Evolutionary conservation across 2,113 vertebrate species (phyloP).

Genomic region (Lanius ludovicianus): DNA sequence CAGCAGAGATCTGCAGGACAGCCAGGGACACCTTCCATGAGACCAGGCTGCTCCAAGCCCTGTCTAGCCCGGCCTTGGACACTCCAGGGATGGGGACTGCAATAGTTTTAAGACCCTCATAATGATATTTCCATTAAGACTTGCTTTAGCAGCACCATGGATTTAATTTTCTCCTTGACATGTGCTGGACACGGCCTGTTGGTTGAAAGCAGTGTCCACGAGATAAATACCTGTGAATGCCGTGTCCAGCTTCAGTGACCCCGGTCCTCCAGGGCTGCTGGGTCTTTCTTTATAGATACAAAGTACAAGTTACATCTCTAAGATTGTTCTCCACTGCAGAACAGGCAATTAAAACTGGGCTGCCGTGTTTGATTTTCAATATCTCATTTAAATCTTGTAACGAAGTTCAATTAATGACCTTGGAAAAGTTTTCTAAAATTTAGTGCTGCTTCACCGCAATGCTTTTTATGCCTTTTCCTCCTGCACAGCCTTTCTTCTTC

Average conservation of each 20-base stretch:
- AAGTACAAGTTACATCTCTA: background rate
- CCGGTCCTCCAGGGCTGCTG: background rate
- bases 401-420: constrained; percentile 6
- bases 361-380: constrained; percentile 42
- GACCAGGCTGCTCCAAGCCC: background rate
- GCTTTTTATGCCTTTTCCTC: background rate
- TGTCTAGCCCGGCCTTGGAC: background rate
- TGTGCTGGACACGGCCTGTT: accelerated
- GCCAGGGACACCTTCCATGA: background rate
- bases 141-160: background rate
- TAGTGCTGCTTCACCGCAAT: background rate
- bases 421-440: constrained; percentile 6
- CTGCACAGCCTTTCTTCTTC: background rate
- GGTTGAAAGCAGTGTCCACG: accelerated
- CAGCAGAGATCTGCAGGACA: background rate
- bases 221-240: background rate
- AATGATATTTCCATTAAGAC: background rate
- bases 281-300: background rate
- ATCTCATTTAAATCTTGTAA: constrained; percentile 46
- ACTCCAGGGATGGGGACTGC: background rate
- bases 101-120: background rate
- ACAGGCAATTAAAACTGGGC: constrained; percentile 1
- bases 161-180: accelerated
- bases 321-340: background rate
- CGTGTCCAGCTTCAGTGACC: background rate